phyloP scores from a whole-genome alignment of 2,888 invertebrate genomes.

The Morpho achilles region DNA sequence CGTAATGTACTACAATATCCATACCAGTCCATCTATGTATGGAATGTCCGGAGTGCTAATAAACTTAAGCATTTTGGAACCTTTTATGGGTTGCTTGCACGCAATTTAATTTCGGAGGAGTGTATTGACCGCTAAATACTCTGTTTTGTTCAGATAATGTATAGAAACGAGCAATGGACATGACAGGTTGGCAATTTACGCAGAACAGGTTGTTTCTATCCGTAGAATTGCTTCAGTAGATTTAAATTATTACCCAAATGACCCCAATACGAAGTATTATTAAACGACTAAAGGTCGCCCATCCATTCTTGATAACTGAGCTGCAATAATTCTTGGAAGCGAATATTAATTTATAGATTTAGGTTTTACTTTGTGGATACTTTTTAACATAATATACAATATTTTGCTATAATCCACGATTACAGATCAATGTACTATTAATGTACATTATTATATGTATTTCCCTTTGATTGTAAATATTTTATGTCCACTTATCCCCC shows the following conservation, averaged over 20 bases:
- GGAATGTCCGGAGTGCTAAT: conserved; percentile 19
- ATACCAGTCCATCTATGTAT: conserved; percentile 11
- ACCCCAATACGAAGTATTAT: conserved; percentile 1
- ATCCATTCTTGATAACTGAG: conserved; percentile 4
- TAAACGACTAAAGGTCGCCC: not conserved
- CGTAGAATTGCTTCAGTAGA: not conserved
- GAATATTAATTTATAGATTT: too few species aligned
- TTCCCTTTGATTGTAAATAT: too few species aligned
- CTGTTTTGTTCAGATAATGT: not conserved
- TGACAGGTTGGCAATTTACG: not conserved
- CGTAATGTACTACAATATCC: conserved; percentile 7
- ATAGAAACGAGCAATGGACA: conserved; percentile 5
- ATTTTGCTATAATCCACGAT: too few species aligned
- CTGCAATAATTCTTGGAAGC: conserved; percentile 2
- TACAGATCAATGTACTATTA: too few species aligned
- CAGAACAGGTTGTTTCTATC: not conserved
- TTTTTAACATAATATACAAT: too few species aligned
- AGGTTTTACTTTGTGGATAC: too few species aligned
- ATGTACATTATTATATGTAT: too few species aligned
- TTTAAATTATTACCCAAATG: not conserved
- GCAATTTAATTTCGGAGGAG: conserved; percentile 10
- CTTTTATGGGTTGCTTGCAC: conserved; percentile 7
- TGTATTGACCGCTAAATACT: conserved; percentile 10
- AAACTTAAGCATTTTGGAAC: conserved; percentile 7
- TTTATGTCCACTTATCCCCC: too few species aligned